phyloP scores from a whole-genome alignment of 2,113 vertebrate genomes.

The Eptesicus fuscus region DNA sequence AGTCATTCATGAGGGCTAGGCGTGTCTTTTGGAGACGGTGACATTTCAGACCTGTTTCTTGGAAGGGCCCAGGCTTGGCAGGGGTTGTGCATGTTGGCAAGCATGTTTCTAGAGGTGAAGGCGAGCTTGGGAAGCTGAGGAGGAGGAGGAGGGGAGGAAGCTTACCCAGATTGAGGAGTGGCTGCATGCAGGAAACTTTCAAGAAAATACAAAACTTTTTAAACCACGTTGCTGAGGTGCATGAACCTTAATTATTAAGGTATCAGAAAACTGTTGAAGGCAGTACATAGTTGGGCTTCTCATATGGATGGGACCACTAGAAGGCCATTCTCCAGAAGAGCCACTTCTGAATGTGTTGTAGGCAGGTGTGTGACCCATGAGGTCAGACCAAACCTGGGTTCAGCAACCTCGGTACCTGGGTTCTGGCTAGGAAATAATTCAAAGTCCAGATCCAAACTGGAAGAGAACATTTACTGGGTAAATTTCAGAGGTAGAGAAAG shows the following conservation, averaged over 20 bases:
- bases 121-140: not conserved
- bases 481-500: no score
- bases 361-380: no score
- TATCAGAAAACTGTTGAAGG: not conserved
- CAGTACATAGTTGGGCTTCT: not conserved
- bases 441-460: no score
- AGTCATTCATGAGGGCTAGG: conserved; percentile 7
- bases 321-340: not conserved
- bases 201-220: not conserved
- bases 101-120: not conserved
- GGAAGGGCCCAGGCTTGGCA: not conserved
- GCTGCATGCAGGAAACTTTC: not conserved
- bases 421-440: no score
- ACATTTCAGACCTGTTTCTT: not conserved
- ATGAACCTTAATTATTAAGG: not conserved
- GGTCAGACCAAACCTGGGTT: no score
- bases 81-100: not conserved
- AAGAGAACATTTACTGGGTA: no score
- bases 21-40: conserved; percentile 8
- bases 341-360: not conserved
- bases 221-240: not conserved
- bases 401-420: no score
- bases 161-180: not conserved
- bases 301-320: not conserved
- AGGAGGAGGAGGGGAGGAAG: not conserved